Evolutionary conservation across 2,888 invertebrate species (phyloP).

Genomic region (Sarcophaga variegata): DNA sequence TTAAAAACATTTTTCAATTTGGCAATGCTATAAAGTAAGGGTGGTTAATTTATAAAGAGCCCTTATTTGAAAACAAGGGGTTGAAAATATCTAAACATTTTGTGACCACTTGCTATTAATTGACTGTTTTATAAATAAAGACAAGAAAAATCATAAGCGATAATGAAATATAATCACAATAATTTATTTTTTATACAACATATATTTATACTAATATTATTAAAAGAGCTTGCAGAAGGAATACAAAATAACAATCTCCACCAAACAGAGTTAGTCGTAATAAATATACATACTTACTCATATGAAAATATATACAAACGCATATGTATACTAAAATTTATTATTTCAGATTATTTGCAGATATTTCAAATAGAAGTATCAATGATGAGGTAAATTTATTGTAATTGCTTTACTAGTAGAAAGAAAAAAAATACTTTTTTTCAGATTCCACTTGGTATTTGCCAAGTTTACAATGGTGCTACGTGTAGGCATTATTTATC

Average conservation of each 20-base stretch:
- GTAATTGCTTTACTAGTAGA: background rate
- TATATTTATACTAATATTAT: constrained; percentile 26
- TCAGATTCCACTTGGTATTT: constrained; percentile 82
- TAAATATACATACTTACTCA: background rate
- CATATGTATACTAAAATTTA: constrained; percentile 14
- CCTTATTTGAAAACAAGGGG: constrained; percentile 13
- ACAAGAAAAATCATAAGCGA: constrained; percentile 1
- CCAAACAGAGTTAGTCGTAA: constrained; percentile 42
- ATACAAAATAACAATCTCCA: constrained; percentile 21
- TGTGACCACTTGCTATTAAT: background rate
- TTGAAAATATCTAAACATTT: constrained; percentile 16
- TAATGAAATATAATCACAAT: constrained; percentile 46
- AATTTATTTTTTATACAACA: constrained; percentile 28
- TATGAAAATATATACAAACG: background rate
- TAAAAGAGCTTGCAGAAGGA: constrained; percentile 31
- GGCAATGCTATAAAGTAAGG: constrained; percentile 39
- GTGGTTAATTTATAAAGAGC: constrained; percentile 8
- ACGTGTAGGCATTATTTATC: constrained; percentile 90
- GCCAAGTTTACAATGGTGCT: constrained; percentile 91
- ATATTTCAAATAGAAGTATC: constrained; percentile 22
- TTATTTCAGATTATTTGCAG: constrained; percentile 39
- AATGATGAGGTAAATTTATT: constrained; percentile 50
- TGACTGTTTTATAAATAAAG: background rate
- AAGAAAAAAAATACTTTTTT: constrained; percentile 1
- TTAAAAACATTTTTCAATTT: background rate